Conservation (phyloP, 2,113 vertebrate species). For the Struthidea cinerea region DNA sequence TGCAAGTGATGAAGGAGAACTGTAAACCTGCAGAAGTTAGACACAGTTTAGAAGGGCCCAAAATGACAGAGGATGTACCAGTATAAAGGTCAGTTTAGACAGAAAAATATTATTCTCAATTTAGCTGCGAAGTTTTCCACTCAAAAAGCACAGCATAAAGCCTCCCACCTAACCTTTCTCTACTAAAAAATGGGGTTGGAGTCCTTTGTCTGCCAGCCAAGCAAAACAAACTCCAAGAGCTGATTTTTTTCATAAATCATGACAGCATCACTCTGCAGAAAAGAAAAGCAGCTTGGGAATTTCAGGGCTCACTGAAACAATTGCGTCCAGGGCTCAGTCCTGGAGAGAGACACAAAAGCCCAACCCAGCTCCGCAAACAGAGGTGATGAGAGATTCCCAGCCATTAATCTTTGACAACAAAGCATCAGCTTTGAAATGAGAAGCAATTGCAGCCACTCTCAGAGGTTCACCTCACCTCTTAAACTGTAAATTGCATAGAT, state of each 20-base stretch:
- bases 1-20: not conserved
- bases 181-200: not conserved
- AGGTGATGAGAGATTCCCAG: not conserved
- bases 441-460: not conserved
- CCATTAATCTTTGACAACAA: constrained; percentile 41
- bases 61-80: not conserved
- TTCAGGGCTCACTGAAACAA: constrained; percentile 43
- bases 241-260: constrained; percentile 3
- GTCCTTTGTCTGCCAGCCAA: not conserved
- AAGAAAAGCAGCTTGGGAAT: constrained; percentile 38
- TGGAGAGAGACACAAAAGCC: not conserved
- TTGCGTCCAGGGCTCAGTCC: not conserved
- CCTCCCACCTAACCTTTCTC: not conserved
- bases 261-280: constrained; percentile 2
- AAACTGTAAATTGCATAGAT: not conserved
- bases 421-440: constrained; percentile 7
- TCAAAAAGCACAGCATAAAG: not conserved
- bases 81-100: constrained; percentile 24
- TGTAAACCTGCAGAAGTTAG: not conserved
- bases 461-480: not conserved
- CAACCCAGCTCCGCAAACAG: not conserved
- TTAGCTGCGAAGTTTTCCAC: constrained; percentile 1
- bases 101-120: constrained; percentile 35
- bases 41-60: not conserved
- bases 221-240: not conserved